These are phyloP conservation scores for Apantesis nais DNA, from an alignment of 2,888 invertebrate species.

Conservation along the genomic window DNA sequence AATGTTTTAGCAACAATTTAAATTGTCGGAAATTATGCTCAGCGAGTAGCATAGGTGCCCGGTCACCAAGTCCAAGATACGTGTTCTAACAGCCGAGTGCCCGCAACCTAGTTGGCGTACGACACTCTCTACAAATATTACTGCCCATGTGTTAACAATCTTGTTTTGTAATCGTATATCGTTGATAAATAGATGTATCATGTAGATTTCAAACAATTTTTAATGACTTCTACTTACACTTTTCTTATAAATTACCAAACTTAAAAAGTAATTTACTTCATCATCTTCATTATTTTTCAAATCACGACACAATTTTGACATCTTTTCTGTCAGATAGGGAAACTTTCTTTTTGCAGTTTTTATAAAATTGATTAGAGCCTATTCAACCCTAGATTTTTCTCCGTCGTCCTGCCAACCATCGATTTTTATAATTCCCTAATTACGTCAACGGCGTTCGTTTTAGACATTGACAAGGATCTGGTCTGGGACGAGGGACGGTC, in stretches of 20 bases:
- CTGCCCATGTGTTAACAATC: slow-evolving; percentile 40
- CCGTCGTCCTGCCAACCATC: slow-evolving; percentile 2
- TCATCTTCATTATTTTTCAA: too few relatives aligned
- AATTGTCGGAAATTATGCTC: neutral
- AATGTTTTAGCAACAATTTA: neutral
- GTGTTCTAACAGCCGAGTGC: slow-evolving; percentile 56
- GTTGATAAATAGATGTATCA: too few relatives aligned
- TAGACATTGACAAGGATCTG: slow-evolving; percentile 53
- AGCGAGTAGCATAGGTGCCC: slow-evolving; percentile 41
- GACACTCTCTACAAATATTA: slow-evolving; percentile 48
- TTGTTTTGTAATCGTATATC: slow-evolving; percentile 38
- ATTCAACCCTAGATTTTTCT: slow-evolving; percentile 5
- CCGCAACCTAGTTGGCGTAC: slow-evolving; percentile 75
- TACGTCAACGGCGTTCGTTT: slow-evolving; percentile 35
- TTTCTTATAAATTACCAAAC: neutral
- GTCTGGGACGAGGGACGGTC: slow-evolving; percentile 50
- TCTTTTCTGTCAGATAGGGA: neutral
- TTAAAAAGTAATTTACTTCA: neutral
- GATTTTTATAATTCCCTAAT: slow-evolving; percentile 23
- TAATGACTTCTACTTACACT: neutral
- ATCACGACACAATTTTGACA: neutral
- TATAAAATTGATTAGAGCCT: slow-evolving; percentile 4
- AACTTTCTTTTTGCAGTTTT: neutral
- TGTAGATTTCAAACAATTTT: neutral
- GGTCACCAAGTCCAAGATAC: slow-evolving; percentile 59